These are phyloP conservation scores for Ephialtes manifestator DNA, from an alignment of 2,888 invertebrate species.

Conservation along the genomic window DNA sequence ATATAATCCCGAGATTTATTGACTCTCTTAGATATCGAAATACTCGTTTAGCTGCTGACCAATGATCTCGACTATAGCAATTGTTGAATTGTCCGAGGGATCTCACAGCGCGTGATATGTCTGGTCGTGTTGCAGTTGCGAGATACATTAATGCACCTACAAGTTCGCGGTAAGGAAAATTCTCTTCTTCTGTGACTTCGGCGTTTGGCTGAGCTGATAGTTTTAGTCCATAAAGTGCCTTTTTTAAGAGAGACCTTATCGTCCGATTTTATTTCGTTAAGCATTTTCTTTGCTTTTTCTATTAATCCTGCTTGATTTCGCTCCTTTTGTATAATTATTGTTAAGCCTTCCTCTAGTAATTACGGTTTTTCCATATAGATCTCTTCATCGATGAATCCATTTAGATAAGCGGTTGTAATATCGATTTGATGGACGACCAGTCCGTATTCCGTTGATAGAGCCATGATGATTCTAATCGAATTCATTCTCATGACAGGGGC, in stretches of 20 bases:
- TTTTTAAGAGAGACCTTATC: slow-evolving; percentile 68
- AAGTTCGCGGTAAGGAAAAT: slow-evolving; percentile 64
- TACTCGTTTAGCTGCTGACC: slow-evolving; percentile 77
- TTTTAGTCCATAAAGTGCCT: slow-evolving; percentile 71
- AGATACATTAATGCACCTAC: slow-evolving; percentile 72
- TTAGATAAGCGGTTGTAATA: slow-evolving; percentile 72
- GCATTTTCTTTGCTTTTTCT: slow-evolving; percentile 59
- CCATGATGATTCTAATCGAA: slow-evolving; percentile 71
- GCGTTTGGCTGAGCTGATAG: background rate
- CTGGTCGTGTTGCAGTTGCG: slow-evolving; percentile 69
- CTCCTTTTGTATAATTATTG: slow-evolving; percentile 13
- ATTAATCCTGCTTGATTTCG: background rate
- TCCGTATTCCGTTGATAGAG: slow-evolving; percentile 66
- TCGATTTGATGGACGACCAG: slow-evolving; percentile 73
- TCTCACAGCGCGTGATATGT: slow-evolving; percentile 70
- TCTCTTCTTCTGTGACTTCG: background rate
- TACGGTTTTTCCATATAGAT: slow-evolving; percentile 68
- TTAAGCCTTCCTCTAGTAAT: slow-evolving; percentile 6
- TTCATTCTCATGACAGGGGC: slow-evolving; percentile 68
- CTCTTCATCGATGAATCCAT: slow-evolving; percentile 70
- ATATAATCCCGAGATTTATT: slow-evolving; percentile 71
- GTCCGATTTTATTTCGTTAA: slow-evolving; percentile 46
- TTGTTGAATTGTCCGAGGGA: slow-evolving; percentile 69
- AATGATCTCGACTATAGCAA: slow-evolving; percentile 68
- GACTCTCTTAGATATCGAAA: slow-evolving; percentile 77